phyloP scores from a whole-genome alignment of 2,888 invertebrate genomes.

The Diadegma fenestrale region DNA sequence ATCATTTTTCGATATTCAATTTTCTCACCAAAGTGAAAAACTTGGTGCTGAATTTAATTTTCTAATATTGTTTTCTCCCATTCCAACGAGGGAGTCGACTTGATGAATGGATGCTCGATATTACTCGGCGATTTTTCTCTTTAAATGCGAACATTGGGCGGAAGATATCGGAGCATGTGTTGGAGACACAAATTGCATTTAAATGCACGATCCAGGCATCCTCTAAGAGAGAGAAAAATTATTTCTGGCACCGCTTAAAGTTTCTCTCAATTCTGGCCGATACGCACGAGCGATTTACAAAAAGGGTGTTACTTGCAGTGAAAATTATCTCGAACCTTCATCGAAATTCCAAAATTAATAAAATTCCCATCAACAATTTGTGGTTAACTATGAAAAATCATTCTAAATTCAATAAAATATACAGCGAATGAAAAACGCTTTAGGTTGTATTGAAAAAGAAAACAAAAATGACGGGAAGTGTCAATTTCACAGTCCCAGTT shows the following conservation, averaged over 20 bases:
- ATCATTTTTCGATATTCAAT: slow-evolving; percentile 44
- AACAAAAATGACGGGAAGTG: too few species aligned
- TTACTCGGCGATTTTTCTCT: not conserved
- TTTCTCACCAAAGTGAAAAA: not conserved
- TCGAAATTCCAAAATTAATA: too few species aligned
- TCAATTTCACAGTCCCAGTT: too few species aligned
- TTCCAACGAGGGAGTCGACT: not conserved
- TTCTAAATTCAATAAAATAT: too few species aligned
- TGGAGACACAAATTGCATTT: slow-evolving; percentile 48
- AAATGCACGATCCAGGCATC: slow-evolving; percentile 51
- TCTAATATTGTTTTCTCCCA: not conserved
- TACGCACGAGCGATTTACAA: slow-evolving; percentile 23
- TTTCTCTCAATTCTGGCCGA: slow-evolving; percentile 18
- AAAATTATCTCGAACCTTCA: not conserved
- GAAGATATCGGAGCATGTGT: slow-evolving; percentile 25
- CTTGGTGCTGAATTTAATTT: not conserved
- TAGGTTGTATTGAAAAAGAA: too few species aligned
- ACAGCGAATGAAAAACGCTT: too few species aligned
- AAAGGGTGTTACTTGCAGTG: not conserved
- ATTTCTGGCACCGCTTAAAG: slow-evolving; percentile 53
- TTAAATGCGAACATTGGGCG: not conserved
- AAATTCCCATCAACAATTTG: not conserved
- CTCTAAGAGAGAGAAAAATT: slow-evolving; percentile 40
- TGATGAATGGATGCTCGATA: not conserved
- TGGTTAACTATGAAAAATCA: too few species aligned